Evolutionary conservation across 2,797 vertebrate genomes (phyloP).

Genomic region (Furcifer pardalis): DNA sequence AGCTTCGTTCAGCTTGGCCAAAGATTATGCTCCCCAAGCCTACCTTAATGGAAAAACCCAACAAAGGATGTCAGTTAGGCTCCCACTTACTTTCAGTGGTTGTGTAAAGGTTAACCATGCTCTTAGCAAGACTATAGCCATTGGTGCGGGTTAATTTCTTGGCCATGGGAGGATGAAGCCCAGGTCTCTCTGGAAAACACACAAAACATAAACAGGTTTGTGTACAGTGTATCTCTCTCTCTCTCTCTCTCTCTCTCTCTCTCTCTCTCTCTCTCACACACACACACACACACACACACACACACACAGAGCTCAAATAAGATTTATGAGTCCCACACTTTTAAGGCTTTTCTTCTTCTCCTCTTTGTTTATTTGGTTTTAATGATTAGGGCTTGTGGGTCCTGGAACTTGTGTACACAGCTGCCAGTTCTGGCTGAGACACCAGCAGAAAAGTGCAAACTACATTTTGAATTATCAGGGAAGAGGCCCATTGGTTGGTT

Average conservation of each 20-base stretch:
- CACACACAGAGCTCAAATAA: too few relatives aligned
- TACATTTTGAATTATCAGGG: not conserved
- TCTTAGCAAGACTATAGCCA: constrained; percentile 66
- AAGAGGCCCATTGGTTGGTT: not conserved
- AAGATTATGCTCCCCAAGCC: too few relatives aligned
- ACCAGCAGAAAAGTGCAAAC: not conserved
- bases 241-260: too few relatives aligned
- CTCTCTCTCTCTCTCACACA: too few relatives aligned
- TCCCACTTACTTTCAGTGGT: constrained; percentile 73
- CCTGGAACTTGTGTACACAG: not conserved
- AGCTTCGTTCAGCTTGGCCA: not conserved
- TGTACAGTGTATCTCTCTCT: constrained; percentile 9
- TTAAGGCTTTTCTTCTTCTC: too few relatives aligned
- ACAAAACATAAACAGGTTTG: constrained; percentile 47
- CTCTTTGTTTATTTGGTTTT: not conserved
- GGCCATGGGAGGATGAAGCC: constrained; percentile 43
- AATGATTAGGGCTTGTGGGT: not conserved
- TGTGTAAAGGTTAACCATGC: constrained; percentile 77
- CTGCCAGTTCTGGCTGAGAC: not conserved
- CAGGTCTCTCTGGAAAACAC: constrained; percentile 64
- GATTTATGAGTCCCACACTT: too few relatives aligned
- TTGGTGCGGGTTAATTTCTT: constrained; percentile 57
- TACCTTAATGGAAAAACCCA: not conserved
- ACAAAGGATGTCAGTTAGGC: not conserved
- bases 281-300: too few relatives aligned